These are phyloP conservation scores for Xanthorhoe spadicearia DNA, from an alignment of 2,888 invertebrate species.

Conservation along the genomic window DNA sequence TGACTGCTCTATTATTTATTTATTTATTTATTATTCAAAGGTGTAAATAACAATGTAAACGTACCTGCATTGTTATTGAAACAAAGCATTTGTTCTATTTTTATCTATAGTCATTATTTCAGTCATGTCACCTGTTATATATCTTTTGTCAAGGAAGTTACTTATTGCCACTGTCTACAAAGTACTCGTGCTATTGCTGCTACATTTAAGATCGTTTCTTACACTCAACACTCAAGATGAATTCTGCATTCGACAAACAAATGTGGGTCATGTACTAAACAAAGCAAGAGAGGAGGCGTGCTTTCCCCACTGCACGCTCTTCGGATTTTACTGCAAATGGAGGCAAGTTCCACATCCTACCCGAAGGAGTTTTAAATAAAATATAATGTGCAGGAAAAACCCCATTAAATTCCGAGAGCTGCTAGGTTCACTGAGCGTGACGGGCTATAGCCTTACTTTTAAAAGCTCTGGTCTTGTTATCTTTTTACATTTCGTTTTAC, in stretches of 20 bases:
- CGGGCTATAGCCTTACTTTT: constrained; percentile 27
- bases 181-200: neutral
- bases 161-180: no score
- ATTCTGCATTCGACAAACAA: constrained; percentile 5
- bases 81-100: no score
- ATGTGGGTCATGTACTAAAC: constrained; percentile 11
- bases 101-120: no score
- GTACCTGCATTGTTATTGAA: no score
- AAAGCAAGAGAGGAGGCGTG: neutral
- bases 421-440: constrained; percentile 30
- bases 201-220: neutral
- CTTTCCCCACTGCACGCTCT: neutral
- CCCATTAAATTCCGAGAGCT: constrained; percentile 29
- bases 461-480: constrained; percentile 25
- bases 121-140: no score
- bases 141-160: no score
- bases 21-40: no score
- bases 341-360: constrained; percentile 18
- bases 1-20: no score
- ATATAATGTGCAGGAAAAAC: constrained; percentile 28
- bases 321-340: constrained; percentile 21
- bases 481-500: constrained; percentile 12
- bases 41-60: no score
- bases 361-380: constrained; percentile 31
- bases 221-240: neutral